Percentiles rank a stretch among this genome's conserved stretches.
Conservation (phyloP, 2,797 vertebrate species). For the Lacerta bilineata region DNA sequence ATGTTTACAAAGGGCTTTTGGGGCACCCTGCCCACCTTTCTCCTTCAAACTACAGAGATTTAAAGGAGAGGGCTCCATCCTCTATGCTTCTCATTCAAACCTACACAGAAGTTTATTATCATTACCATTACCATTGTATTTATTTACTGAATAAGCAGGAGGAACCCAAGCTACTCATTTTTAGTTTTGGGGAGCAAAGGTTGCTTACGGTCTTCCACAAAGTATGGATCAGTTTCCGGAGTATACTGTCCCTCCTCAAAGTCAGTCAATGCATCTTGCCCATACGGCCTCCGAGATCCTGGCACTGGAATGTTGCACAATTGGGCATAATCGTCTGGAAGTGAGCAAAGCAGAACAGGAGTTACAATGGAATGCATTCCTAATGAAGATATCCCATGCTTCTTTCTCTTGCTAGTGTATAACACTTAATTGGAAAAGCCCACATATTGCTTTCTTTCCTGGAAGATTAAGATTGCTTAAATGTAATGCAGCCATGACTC, state of each 20-base stretch:
- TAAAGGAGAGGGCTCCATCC: too few species aligned
- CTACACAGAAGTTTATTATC: too few species aligned
- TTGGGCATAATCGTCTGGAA: slow-evolving; percentile 88
- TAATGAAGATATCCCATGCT: slow-evolving; percentile 58
- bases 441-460: slow-evolving; percentile 59
- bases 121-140: too few species aligned
- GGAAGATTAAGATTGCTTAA: slow-evolving; percentile 59
- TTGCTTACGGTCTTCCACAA: slow-evolving; percentile 83
- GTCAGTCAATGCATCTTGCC: slow-evolving; percentile 89
- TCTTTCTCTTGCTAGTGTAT: slow-evolving; percentile 47
- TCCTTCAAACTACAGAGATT: too few species aligned
- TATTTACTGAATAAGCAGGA: background rate
- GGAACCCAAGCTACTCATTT: slow-evolving; percentile 38
- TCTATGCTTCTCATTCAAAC: too few species aligned
- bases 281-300: slow-evolving; percentile 83
- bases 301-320: slow-evolving; percentile 91
- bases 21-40: too few species aligned
- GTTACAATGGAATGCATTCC: slow-evolving; percentile 58
- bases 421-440: slow-evolving; percentile 63
- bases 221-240: slow-evolving; percentile 81
- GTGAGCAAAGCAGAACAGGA: slow-evolving; percentile 55
- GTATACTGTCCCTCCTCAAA: slow-evolving; percentile 80
- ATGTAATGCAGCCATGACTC: slow-evolving; percentile 24
- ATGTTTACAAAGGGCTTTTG: too few species aligned
- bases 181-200: slow-evolving; percentile 34